Base-by-base conservation (phyloP, 2,888 invertebrate genomes). In the Temnothorax unifasciatus region DNA sequence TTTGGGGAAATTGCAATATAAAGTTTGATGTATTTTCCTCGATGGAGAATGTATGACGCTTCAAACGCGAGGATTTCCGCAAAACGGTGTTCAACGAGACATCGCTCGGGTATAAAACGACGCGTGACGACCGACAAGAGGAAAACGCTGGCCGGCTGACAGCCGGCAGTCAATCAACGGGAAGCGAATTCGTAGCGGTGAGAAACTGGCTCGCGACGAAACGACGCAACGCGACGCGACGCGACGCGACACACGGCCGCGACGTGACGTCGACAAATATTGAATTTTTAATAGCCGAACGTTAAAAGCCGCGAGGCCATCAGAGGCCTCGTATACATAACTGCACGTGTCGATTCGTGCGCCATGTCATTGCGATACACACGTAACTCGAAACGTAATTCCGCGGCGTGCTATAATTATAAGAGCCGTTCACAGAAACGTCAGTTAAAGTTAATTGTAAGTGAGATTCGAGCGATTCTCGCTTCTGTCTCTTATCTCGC, bases 91-190 rank as follows among this genome's bases (percentile, higher is more conserved):
- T 25, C 77, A 82, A 87, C 47, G 34, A 61, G 25, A 64, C 41
- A 25, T 1, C 74, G 59, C 25, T 21, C 54, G 41, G 61, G 69
- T 15, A 29, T 61, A 82, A 83, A 89, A 81, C 77, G 66, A 50
- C 34, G n/a, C 29, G n/a, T 69, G 64, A 71, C 66, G 59, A 54
- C 34, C 50, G 69, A 41, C 50, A 34, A 21, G 44, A 41, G 41
- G 68, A 68, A 71, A 81, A 47, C 3, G 44, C 50, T 59, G 79
- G 66, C 54, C 34, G 47, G 21, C 68, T 73, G 44, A 64, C 50
- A 69, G 73, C 63, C 57, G 71, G 50, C 34, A 18, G 85, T 87
- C 86, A 84, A 87, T 86, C 73, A 85, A 84, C 84, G 75, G n/a
- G 57, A 21, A 29, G 9, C 8, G 74, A 86, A 86, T 85, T 87